These are phyloP conservation scores for Todiramphus saurophagus DNA, from an alignment of 2,113 vertebrate genomes.

Conservation along the genomic window DNA sequence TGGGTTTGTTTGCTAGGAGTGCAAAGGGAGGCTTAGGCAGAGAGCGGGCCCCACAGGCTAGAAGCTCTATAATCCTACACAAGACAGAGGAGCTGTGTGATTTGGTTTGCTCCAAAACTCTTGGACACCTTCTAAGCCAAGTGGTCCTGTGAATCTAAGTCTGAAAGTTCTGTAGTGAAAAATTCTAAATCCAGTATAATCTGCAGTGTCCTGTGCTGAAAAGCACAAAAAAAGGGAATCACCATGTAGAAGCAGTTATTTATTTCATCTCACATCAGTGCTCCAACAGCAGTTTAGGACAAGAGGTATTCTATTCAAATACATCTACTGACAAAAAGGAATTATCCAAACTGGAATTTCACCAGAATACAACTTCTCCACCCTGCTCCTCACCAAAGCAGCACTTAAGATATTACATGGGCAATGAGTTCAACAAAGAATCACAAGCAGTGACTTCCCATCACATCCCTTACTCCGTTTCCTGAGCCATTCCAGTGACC, in stretches of 20 bases:
- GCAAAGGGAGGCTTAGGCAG: not conserved
- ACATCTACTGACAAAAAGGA: not conserved
- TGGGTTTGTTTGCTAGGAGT: not conserved
- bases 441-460: not conserved
- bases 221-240: not conserved
- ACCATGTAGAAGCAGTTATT: not conserved
- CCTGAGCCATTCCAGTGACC: not conserved
- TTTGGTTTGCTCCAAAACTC: not conserved
- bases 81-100: not conserved
- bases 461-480: not conserved
- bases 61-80: not conserved
- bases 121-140: not conserved
- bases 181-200: not conserved
- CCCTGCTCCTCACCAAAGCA: not conserved
- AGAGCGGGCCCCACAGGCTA: fast-evolving
- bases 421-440: not conserved
- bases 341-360: not conserved
- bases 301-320: not conserved
- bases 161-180: not conserved
- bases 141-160: not conserved
- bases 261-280: not conserved
- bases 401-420: not conserved
- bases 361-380: not conserved
- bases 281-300: not conserved
- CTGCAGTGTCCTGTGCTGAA: not conserved